Evolutionary conservation across 2,113 vertebrate genomes (phyloP).

Genomic region (Muscicapa adusta): DNA sequence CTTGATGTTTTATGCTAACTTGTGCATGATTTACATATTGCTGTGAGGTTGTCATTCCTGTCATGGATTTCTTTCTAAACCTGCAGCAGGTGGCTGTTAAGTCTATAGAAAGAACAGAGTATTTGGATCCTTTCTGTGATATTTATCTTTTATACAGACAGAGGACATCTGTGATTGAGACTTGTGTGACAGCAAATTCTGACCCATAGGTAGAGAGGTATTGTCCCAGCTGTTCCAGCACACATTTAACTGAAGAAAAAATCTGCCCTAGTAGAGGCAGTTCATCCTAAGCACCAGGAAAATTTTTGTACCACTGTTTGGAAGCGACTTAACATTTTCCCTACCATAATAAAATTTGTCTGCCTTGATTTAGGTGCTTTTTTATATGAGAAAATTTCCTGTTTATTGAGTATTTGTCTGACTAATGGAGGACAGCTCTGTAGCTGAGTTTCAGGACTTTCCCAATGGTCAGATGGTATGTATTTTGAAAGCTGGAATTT

Average conservation of each 20-base stretch:
- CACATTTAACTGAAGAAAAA: not conserved
- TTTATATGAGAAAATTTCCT: conserved; percentile 56
- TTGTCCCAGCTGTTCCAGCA: not conserved
- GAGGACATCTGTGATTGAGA: not conserved
- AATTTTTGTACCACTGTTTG: not conserved
- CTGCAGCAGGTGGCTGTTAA: not conserved
- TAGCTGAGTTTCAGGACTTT: conserved; percentile 40
- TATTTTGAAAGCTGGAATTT: conserved; percentile 33
- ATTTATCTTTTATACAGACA: not conserved
- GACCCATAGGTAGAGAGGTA: not conserved
- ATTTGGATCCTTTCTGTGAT: not conserved
- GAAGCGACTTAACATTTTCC: not conserved
- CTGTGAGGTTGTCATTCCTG: not conserved
- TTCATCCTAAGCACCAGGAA: not conserved
- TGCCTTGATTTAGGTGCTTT: conserved; percentile 39
- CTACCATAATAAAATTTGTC: not conserved
- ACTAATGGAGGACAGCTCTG: not conserved
- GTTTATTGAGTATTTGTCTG: conserved; percentile 38
- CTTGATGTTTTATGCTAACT: conserved; percentile 25
- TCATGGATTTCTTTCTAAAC: not conserved
- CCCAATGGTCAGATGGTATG: not conserved
- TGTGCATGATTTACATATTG: not conserved
- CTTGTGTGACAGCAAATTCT: not conserved
- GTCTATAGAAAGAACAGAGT: not conserved
- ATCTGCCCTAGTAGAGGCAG: not conserved